A percentile compares a stretch with the other conserved stretches of the same genome.
Conservation (phyloP, 1,140 invertebrate species). For the Glossosoma conforme region DNA sequence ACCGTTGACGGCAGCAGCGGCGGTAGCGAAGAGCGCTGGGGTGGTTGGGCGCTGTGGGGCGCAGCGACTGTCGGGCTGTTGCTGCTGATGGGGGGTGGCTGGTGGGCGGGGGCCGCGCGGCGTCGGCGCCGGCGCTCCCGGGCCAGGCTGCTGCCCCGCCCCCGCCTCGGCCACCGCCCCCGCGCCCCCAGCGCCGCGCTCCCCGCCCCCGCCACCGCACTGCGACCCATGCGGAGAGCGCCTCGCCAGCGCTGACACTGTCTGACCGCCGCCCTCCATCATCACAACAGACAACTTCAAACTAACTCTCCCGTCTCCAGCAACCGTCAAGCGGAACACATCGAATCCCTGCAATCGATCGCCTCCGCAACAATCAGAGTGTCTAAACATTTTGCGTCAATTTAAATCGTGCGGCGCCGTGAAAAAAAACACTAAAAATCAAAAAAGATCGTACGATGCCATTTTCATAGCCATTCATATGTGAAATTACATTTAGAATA, state of each 20-base stretch:
- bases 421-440: too few relatives aligned
- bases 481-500: too few relatives aligned
- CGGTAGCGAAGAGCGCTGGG: conserved; percentile 32
- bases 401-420: too few relatives aligned
- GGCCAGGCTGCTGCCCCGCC: conserved; percentile 31
- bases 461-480: too few relatives aligned
- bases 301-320: too few relatives aligned
- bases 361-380: too few relatives aligned
- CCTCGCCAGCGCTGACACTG: conserved; percentile 30
- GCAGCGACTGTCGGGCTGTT: conserved; percentile 26
- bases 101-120: conserved; percentile 30
- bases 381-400: too few relatives aligned
- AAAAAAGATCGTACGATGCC: too few relatives aligned
- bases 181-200: conserved; percentile 25
- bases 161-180: conserved; percentile 35
- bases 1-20: conserved; percentile 39
- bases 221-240: conserved; percentile 29
- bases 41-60: conserved; percentile 31
- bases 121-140: conserved; percentile 33
- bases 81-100: conserved; percentile 20
- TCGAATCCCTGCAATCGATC: too few relatives aligned
- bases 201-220: conserved; percentile 32
- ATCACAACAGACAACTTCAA: too few relatives aligned
- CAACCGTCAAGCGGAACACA: too few relatives aligned
- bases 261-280: conserved; percentile 24